Evolutionary conservation across 1,140 invertebrate genomes (phyloP).

Genomic region (Myzus persicae): DNA sequence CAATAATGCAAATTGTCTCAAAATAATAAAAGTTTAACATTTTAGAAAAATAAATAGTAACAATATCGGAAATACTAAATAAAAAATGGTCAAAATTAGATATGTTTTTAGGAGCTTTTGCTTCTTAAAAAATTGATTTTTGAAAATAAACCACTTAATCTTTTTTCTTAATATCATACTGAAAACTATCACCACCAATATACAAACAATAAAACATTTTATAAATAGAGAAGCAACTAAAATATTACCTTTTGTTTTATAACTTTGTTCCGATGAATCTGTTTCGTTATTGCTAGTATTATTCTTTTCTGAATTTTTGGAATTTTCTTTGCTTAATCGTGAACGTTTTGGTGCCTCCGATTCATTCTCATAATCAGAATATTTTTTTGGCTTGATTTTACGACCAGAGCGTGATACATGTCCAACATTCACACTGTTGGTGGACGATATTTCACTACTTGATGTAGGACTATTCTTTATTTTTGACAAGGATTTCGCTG

Average conservation of each 20-base stretch:
- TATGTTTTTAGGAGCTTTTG: neutral
- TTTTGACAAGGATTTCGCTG: neutral
- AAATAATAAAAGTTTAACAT: neutral
- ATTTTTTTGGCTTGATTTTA: slow-evolving; percentile 76
- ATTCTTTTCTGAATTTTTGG: slow-evolving; percentile 20
- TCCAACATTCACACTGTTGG: slow-evolving; percentile 64
- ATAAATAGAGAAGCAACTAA: neutral
- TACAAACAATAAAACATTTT: neutral
- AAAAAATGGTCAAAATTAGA: neutral
- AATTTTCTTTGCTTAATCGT: slow-evolving; percentile 37
- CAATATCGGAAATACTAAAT: neutral
- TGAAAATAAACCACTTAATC: neutral
- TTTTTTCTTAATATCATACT: neutral
- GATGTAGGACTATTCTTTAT: slow-evolving; percentile 21
- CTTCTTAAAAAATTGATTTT: neutral
- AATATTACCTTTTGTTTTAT: slow-evolving; percentile 29
- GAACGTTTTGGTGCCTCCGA: slow-evolving; percentile 36
- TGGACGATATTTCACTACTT: slow-evolving; percentile 18
- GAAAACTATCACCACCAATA: neutral
- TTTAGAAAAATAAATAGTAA: neutral
- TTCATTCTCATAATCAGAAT: slow-evolving; percentile 55
- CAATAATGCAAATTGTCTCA: neutral
- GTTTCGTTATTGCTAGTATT: neutral
- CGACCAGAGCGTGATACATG: slow-evolving; percentile 76
- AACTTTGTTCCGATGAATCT: slow-evolving; percentile 28